phyloP scores from a whole-genome alignment of 2,113 vertebrate species.

The Amblyornis subalaris region DNA sequence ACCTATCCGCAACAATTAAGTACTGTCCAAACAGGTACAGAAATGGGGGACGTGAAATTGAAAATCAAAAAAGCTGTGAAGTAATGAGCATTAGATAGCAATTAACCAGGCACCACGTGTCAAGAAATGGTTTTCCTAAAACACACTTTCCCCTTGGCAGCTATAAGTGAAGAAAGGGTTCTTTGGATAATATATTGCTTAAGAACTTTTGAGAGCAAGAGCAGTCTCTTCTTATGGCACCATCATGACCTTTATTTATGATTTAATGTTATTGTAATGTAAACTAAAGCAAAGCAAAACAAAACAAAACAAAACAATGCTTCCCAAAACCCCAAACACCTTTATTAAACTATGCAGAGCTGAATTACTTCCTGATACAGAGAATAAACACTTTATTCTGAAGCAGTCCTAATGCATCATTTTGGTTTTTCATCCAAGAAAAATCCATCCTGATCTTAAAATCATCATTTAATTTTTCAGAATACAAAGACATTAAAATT shows the following conservation, averaged over 20 bases:
- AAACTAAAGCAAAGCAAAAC: neutral
- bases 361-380: neutral
- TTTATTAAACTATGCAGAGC: neutral
- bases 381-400: neutral
- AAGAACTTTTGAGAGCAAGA: neutral
- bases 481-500: neutral
- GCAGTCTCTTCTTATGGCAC: neutral
- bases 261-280: neutral
- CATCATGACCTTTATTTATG: neutral
- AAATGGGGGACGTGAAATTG: neutral
- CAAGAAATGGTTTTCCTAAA: neutral
- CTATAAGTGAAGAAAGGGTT: neutral
- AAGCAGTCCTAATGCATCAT: neutral
- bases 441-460: neutral
- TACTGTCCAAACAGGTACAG: neutral
- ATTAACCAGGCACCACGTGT: neutral
- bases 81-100: neutral
- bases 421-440: neutral
- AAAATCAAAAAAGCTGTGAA: neutral
- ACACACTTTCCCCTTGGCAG: neutral
- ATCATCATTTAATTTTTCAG: neutral
- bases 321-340: rapidly evolving
- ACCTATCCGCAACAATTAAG: no score
- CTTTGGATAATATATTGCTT: neutral
- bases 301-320: neutral